Evolutionary conservation across 92 coral and sea anemone species (phyloP).

Genomic region (Diadumene lineata): DNA sequence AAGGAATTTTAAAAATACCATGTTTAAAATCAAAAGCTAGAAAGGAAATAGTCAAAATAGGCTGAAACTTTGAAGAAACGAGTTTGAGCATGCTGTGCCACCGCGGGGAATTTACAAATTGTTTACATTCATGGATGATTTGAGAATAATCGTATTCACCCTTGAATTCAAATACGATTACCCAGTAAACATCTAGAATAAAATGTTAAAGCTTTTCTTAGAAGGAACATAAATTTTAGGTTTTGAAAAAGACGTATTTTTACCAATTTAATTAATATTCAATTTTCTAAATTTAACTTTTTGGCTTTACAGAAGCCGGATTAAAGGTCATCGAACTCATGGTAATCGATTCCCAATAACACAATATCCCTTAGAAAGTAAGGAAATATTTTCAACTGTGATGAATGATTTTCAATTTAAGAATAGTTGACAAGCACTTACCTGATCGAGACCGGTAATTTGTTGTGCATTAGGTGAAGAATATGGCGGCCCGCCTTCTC

Average conservation of each 20-base stretch:
- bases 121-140: background rate
- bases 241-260: too few species aligned
- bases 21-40: background rate
- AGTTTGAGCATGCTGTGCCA: background rate
- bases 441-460: constrained; percentile 21
- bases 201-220: background rate
- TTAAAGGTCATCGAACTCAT: background rate
- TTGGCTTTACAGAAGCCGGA: background rate
- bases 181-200: background rate
- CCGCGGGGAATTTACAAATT: background rate
- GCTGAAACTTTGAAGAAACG: background rate
- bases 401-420: background rate
- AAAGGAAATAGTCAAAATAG: background rate
- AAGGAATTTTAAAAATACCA: background rate
- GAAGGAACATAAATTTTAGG: background rate
- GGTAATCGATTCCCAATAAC: background rate
- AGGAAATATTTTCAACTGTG: background rate
- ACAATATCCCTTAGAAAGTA: background rate
- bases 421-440: constrained; percentile 6
- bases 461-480: constrained; percentile 42
- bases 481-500: constrained; percentile 64
- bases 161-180: background rate
- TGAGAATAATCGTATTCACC: background rate
- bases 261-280: too few species aligned
- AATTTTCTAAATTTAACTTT: too few species aligned